Evolutionary conservation across 2,113 vertebrate species (phyloP), one percentile per base, ranked within the genome.

Genomic region (Lathamus discolor): DNA sequence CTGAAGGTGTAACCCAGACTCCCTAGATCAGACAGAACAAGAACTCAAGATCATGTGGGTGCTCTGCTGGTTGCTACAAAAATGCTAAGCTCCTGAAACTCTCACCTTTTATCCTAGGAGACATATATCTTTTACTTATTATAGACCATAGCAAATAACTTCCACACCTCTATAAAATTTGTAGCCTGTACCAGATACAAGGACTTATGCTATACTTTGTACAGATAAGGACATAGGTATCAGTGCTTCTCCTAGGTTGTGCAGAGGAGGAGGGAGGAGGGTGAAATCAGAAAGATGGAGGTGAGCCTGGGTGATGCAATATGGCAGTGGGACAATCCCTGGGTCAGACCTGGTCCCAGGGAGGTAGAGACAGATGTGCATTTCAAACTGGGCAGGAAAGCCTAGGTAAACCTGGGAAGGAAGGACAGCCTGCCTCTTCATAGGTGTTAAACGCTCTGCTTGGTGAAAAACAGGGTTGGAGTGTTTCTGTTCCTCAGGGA

Each of bases 131-230:
- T 28, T 3, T 11, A 7, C 19, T 61, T 11, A 4, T 51, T 61
- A 17, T 1, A 43, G 59, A 52, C 15, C 7, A 5, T 3, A n/a
- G 9, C 5, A 73, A 83, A 35, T 12, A 77, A 19, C 10, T 70
- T 20, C 17, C 15, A 41, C 7, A 17, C 1, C 17, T 28, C 19
- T 28, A 7, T 28, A 24, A 12, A 46, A 44, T 16, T 63, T 51
- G 80, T 80, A 28, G 5, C 10, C 7, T 61, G 11, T 29, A 4
- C 10, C 8, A 64, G 7, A 44, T 17, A 18, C 2, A 76, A 29
- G 27, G 63, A 83, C 1, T 63, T 63, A 13, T 0, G 6, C 52
- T n/a, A 9, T 41, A 6, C 9, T 59, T 49, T 5, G 1, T 25
- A 37, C 43, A 79, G 62, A 57, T 9, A 9, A 10, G 22, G 31